Base-by-base conservation (phyloP, 1,140 invertebrate species). In the Centruroides sculpturatus region DNA sequence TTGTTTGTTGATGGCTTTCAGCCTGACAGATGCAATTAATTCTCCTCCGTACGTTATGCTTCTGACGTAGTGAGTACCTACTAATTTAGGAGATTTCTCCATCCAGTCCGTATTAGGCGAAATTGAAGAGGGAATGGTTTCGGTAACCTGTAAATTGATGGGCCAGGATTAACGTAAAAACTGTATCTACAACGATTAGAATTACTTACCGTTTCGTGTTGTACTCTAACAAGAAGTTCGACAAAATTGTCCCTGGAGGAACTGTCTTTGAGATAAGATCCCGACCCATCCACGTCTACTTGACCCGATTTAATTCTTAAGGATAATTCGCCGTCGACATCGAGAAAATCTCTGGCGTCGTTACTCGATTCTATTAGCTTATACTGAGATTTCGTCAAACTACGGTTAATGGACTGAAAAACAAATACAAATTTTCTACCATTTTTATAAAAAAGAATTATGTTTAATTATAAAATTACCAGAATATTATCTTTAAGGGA, bases 351-450 rank as follows among this genome's bases (percentile, higher is more conserved):
- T 59, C 64, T 35, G 0, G 61, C 64, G 35, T 65, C 55, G 6
- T 46, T 59, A 12, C 59, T 59, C 7, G 64, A 61, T 36, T 65
- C 64, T 3, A 65, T 57, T 51, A 65, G 34, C 8, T 60, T 59
- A 55, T 65, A 65, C 35, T 65, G 64, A 3, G 64, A 65, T 7
- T 55, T 57, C 6, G 64, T 65, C 34, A 65, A 62, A 53, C 64
- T 65, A 3, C 64, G 47, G 13, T 61, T 55, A 8, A 65, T 65
- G 3, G 56, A 48, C 64, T 65, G 34, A 3, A 59, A 59, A 35
- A 23, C 23, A 23, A 23, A 23, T 23, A 23, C 23, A 23, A 23
- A 23, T 23, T 23, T 23, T 23, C 23, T 0, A 23, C 23, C 23
- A 23, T 23, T 23, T 23, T 23, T n/a, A n/a, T n/a, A n/a, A 23